These are phyloP conservation scores for Gonocerus acuteangulatus DNA, from an alignment of 2,888 invertebrate genomes.

Conservation along the genomic window DNA sequence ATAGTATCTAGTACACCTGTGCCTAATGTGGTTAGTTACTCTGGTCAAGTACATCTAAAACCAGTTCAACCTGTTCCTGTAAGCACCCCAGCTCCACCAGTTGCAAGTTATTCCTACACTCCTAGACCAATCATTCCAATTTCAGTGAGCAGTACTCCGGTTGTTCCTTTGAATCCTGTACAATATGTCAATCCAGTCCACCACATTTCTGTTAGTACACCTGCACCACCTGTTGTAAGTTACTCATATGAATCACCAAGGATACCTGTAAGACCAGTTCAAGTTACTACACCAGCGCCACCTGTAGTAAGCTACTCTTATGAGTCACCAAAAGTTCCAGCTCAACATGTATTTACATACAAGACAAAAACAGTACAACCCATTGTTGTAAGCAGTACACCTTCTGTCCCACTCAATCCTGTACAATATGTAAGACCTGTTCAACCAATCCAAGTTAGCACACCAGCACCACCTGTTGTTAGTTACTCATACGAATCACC, in stretches of 20 bases:
- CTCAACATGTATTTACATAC: neutral
- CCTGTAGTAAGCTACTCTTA: conserved; percentile 29
- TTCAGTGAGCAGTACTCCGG: conserved; percentile 18
- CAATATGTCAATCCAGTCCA: neutral
- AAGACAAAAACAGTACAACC: conserved; percentile 11
- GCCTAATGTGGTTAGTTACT: conserved; percentile 15
- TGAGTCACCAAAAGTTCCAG: conserved; percentile 8
- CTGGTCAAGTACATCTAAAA: conserved; percentile 5
- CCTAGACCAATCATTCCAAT: conserved; percentile 7
- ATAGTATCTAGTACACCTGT: conserved; percentile 32
- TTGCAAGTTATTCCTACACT: neutral
- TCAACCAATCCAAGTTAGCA: conserved; percentile 24
- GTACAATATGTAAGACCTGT: conserved; percentile 27
- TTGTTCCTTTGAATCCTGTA: conserved; percentile 28
- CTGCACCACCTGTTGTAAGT: conserved; percentile 29
- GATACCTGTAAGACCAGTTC: conserved; percentile 30
- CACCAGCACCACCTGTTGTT: conserved; percentile 29
- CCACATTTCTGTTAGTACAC: conserved; percentile 25
- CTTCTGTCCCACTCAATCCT: conserved; percentile 31
- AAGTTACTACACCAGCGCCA: conserved; percentile 27
- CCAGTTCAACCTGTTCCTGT: conserved; percentile 5
- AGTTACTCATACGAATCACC: conserved; percentile 33
- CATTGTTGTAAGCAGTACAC: conserved; percentile 30
- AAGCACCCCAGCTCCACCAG: neutral
- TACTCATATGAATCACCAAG: conserved; percentile 14